phyloP scores from a whole-genome alignment of 2,888 invertebrate species.

The Tethea ocularis region DNA sequence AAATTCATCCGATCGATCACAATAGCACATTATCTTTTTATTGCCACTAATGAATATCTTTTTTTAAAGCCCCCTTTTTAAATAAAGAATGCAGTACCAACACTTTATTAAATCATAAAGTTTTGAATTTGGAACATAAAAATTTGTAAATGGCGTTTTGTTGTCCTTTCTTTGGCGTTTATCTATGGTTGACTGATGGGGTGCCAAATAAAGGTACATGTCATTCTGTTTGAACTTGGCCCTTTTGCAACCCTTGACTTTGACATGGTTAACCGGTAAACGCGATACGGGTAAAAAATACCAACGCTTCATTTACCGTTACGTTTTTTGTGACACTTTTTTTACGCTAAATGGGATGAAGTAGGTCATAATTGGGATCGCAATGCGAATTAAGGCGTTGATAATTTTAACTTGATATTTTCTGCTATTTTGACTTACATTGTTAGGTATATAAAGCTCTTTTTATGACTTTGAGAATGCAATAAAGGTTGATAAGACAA shows the following conservation, averaged over 20 bases:
- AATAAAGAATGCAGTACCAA: constrained; percentile 38
- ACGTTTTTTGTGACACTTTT: constrained; percentile 12
- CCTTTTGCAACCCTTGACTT: constrained; percentile 60
- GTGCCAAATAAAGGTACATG: constrained; percentile 60
- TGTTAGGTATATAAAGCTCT: constrained; percentile 21
- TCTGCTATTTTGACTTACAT: constrained; percentile 51
- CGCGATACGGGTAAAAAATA: constrained; percentile 24
- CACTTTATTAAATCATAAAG: constrained; percentile 77
- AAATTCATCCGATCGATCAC: constrained; percentile 75
- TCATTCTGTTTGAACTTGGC: constrained; percentile 71
- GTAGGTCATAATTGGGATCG: constrained; percentile 57
- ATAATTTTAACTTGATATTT: constrained; percentile 49
- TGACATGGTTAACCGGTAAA: constrained; percentile 56
- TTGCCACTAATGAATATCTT: constrained; percentile 76
- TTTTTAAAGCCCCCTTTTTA: constrained; percentile 49
- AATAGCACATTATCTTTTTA: constrained; percentile 78
- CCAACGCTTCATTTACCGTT: constrained; percentile 16
- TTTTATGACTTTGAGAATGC: background rate
- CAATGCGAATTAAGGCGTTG: constrained; percentile 52
- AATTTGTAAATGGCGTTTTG: constrained; percentile 74
- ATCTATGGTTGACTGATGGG: constrained; percentile 61
- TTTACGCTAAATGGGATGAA: constrained; percentile 45
- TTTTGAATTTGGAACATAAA: constrained; percentile 70
- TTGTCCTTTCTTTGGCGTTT: constrained; percentile 47
- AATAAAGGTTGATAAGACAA: background rate